These are phyloP conservation scores for Pristionchus entomophagus DNA, from an alignment of 2,888 invertebrate genomes.

Conservation along the genomic window DNA sequence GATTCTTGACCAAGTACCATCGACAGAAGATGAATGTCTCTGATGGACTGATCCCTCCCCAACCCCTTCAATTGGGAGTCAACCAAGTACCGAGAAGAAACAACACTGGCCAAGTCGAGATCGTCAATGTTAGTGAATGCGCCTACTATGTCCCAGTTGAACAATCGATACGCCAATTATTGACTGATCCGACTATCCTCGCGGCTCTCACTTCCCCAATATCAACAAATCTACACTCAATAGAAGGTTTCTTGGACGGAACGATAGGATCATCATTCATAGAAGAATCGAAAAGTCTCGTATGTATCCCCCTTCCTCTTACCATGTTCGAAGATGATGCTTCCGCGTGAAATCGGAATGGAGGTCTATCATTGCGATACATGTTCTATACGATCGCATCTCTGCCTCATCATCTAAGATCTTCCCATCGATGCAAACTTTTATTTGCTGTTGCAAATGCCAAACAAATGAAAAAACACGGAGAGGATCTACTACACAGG, in stretches of 20 bases:
- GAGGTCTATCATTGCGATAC: background rate
- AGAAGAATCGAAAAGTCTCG: background rate
- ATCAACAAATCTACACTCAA: background rate
- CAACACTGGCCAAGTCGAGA: background rate
- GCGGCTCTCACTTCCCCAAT: background rate
- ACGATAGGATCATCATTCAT: background rate
- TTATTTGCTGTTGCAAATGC: background rate
- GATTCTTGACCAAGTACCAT: background rate
- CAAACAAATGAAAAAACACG: background rate
- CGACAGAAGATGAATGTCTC: background rate
- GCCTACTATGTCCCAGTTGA: background rate
- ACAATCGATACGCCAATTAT: background rate
- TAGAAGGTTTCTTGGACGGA: background rate
- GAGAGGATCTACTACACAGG: background rate
- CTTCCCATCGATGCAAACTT: background rate
- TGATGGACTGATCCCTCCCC: background rate
- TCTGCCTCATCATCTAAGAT: background rate
- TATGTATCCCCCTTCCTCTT: background rate
- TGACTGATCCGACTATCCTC: background rate
- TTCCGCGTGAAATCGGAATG: background rate
- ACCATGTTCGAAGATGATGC: conserved; percentile 25
- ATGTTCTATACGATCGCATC: background rate
- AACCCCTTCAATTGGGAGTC: background rate
- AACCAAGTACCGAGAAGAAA: background rate
- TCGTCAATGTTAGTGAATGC: background rate